Evolutionary conservation across 2,797 vertebrate genomes (phyloP), one percentile per base, ranked within the genome.

Genomic region (Enteromius fasciolatus): DNA sequence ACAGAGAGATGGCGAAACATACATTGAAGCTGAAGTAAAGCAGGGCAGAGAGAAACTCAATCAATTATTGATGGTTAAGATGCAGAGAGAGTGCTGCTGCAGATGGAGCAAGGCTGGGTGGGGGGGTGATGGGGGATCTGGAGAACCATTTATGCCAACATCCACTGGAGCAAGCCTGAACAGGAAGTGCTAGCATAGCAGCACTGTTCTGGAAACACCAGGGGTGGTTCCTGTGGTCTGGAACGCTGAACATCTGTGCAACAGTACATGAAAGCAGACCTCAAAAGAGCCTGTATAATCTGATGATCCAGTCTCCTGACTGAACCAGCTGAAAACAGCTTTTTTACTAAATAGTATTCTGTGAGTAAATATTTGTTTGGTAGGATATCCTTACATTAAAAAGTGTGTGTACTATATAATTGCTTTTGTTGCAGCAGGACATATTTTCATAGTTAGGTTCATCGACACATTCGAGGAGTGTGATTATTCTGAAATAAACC

Each of bases 41-140:
- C 83, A 76, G 85, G 81, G 50, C 59, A 83, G 77, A 89, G 78
- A 90, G 89, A 91, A 90, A 88, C 87, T 82, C 84, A 88, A 90
- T 95, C 90, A 94, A 95, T 94, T 92, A 94, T 94, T 94, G 88
- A 95, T 94, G 92, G 89, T 92, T 90, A 92, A 92, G 92, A 91
- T 92, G 92, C 91, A 92, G 89, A 64, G 83, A 85, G 88, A 90
- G 86, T 84, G 77, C 80, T 86, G 78, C 85, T 89, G 88, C 88
- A 80, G 87, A 87, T 78, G n/a, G 76, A 74, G 76, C 61, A 52
- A 23, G 31, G 39, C 33, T 15, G 73, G 9, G 4, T 28, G 44
- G 14, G 3, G 39, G 59, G 57, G 11, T 25, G 18, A 36, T 3
- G 48, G 20, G 39, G 46, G 76, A 79, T 79, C 79, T 81, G 73